phyloP scores from a whole-genome alignment of 2,113 vertebrate genomes.

The Psittacula cyanocephala region DNA sequence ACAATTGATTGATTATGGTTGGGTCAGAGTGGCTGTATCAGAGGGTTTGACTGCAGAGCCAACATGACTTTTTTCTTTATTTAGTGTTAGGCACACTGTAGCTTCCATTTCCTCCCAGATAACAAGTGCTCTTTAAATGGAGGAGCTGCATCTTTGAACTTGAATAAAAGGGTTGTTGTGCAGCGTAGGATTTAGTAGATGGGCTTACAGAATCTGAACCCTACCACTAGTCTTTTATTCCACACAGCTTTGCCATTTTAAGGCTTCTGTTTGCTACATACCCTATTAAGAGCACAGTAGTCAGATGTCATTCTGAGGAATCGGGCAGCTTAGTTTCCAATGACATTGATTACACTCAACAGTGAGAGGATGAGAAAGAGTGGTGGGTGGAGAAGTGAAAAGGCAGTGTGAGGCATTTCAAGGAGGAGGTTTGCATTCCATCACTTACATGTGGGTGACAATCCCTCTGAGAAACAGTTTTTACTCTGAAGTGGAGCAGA shows the following conservation, averaged over 20 bases:
- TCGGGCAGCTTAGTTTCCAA: conserved; percentile 44
- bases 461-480: conserved; percentile 11
- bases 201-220: conserved; percentile 37
- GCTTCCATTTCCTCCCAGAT: conserved; percentile 63
- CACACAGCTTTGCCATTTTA: conserved; percentile 34
- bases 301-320: conserved; percentile 54
- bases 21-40: neutral
- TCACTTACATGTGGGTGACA: conserved; percentile 35
- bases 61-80: conserved; percentile 6
- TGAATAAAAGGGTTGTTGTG: conserved; percentile 34
- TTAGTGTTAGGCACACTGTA: neutral
- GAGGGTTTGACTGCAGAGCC: neutral
- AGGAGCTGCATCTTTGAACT: conserved; percentile 61
- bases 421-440: conserved; percentile 22
- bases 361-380: conserved; percentile 31
- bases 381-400: conserved; percentile 43
- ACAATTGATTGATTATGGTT: neutral
- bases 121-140: conserved; percentile 45
- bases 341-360: conserved; percentile 32
- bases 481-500: neutral
- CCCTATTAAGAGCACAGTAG: conserved; percentile 54
- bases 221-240: conserved; percentile 57
- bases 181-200: conserved; percentile 55
- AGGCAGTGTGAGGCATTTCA: conserved; percentile 34
- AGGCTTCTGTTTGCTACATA: conserved; percentile 56